These are phyloP conservation scores for Hydropsyche betteni DNA, from an alignment of 2,888 invertebrate species.

Conservation along the genomic window DNA sequence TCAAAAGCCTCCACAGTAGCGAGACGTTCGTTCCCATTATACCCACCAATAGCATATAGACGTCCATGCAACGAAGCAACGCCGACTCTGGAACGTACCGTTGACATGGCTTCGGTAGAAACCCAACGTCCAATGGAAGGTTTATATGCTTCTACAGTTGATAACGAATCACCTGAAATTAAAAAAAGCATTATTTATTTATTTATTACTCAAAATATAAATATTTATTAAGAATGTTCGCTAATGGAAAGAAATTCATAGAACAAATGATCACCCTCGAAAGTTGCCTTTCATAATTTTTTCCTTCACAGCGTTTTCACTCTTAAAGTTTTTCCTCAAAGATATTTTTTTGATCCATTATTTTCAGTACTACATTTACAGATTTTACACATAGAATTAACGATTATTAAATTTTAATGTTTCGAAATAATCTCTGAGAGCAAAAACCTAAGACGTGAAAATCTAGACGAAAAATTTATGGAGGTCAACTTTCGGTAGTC, in stretches of 20 bases:
- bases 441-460: too few species aligned
- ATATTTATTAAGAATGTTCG: neutral
- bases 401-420: too few species aligned
- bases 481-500: too few species aligned
- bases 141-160: constrained; percentile 86
- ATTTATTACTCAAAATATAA: constrained; percentile 32
- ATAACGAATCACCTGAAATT: constrained; percentile 75
- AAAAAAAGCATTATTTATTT: constrained; percentile 23
- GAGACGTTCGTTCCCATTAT: constrained; percentile 83
- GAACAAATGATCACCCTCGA: neutral
- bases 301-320: too few species aligned
- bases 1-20: constrained; percentile 88
- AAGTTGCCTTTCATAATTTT: too few species aligned
- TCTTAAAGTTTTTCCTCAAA: too few species aligned
- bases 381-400: too few species aligned
- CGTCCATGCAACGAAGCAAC: constrained; percentile 83
- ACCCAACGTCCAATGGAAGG: constrained; percentile 76
- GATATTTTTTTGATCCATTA: too few species aligned
- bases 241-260: neutral
- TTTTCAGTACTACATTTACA: too few species aligned
- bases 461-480: too few species aligned
- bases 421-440: too few species aligned
- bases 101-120: constrained; percentile 83
- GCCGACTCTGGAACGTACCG: constrained; percentile 83
- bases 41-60: constrained; percentile 84